Evolutionary conservation across 2,113 vertebrate genomes (phyloP).

Genomic region (Pseudopodoces humilis): DNA sequence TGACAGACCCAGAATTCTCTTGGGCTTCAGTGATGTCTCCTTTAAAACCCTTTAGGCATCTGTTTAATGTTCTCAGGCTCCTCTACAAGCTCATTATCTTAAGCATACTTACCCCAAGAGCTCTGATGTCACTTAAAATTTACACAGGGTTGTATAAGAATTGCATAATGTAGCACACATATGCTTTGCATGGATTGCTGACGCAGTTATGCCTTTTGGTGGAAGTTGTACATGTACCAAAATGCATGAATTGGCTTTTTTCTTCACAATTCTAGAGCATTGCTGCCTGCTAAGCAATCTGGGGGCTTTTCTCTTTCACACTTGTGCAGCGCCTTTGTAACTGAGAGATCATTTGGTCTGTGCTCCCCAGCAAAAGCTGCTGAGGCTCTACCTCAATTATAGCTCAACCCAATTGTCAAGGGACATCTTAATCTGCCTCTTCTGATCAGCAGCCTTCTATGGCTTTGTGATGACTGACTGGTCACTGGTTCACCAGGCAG

Average conservation of each 20-base stretch:
- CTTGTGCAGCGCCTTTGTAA: not conserved
- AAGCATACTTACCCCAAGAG: not conserved
- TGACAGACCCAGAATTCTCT: not conserved
- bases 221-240: not conserved
- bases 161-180: not conserved
- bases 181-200: not conserved
- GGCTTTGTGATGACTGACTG: not conserved
- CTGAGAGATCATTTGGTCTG: not conserved
- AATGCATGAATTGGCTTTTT: not conserved
- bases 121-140: not conserved
- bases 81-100: slow-evolving; percentile 16
- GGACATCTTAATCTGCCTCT: not conserved
- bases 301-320: not conserved
- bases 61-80: slow-evolving; percentile 19
- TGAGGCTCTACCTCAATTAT: not conserved
- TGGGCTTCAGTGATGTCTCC: not conserved
- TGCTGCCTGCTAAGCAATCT: not conserved
- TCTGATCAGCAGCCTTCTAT: not conserved
- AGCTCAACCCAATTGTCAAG: not conserved
- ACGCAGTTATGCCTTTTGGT: not conserved
- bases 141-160: not conserved
- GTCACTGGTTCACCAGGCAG: not conserved
- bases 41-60: slow-evolving; percentile 4
- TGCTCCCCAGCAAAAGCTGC: not conserved
- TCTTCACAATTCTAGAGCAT: rapidly evolving